Evolutionary conservation across 2,797 vertebrate genomes (phyloP).

Genomic region (Decapterus maruadsi): DNA sequence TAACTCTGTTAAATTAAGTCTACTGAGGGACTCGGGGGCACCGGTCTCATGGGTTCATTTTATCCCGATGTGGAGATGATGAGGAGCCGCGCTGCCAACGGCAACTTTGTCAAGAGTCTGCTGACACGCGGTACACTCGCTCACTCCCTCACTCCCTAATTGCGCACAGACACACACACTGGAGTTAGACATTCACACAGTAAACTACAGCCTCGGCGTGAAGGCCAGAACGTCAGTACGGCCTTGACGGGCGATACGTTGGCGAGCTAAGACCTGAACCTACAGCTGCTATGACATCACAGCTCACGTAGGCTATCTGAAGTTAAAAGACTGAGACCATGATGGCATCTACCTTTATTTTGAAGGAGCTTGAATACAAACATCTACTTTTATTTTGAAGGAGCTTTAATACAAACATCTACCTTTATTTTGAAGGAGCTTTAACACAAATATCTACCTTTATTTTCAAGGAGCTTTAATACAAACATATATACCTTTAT

Average conservation of each 20-base stretch:
- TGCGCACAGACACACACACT: conserved; percentile 35
- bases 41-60: conserved; percentile 70
- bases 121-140: conserved; percentile 51
- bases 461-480: too few relatives aligned
- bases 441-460: too few relatives aligned
- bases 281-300: too few relatives aligned
- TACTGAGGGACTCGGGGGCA: conserved; percentile 70
- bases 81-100: conserved; percentile 69
- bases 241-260: background rate
- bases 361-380: too few relatives aligned
- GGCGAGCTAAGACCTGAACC: too few relatives aligned
- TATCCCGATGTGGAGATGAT: conserved; percentile 72
- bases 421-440: too few relatives aligned
- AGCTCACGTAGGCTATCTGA: too few relatives aligned
- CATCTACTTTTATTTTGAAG: too few relatives aligned
- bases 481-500: too few relatives aligned
- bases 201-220: conserved; percentile 18
- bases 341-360: too few relatives aligned
- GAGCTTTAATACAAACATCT: too few relatives aligned
- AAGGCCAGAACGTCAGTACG: background rate
- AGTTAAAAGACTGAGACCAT: too few relatives aligned
- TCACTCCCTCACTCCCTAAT: conserved; percentile 62
- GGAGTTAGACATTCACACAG: conserved; percentile 27
- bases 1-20: conserved; percentile 80
- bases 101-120: conserved; percentile 70